Base-by-base conservation (phyloP, 2,888 invertebrate species). In the Agrochola macilenta region DNA sequence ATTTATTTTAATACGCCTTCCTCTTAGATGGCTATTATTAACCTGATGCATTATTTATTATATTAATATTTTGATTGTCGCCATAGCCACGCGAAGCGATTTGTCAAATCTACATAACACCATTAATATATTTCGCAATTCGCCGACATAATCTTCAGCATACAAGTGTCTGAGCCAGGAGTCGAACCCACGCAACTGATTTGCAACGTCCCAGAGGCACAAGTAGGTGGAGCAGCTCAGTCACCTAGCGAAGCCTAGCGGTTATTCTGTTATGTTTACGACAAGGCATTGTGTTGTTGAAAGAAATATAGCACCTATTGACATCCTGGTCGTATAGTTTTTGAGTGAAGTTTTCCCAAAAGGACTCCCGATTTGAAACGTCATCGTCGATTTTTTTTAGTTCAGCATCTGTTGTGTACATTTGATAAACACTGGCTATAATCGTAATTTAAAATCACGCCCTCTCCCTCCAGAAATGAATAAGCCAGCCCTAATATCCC, bases 141-240 rank as follows among this genome's bases (percentile, higher is more conserved):
- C 90, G 90, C 91, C 90, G 85, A 90, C 92, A 92, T 92, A 92
- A 91, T 92, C 90, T 87, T 90, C 89, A 86, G 87, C 84, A 89
- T 88, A 89, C 92, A 93, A 93, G 93, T 93, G 93, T 90, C 90
- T 91, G 92, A 90, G 92, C 88, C 86, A 88, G 93, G 93, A 92
- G 90, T 91, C 86, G 91, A 92, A 92, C 96, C 96, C 95, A 96
- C 96, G 96, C 96, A 93, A 91, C 92, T 95, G 93, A 95, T 95
- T 96, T 95, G 95, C 95, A 94, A 94, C 85, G 91, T 91, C 92
- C 87, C 89, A 85, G 88, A 87, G 83, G 87, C 82, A 84, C 87
- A 86, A 92, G 94, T 94, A 93, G 94, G 93, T 92, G 92, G 91
- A 87, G 89, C 89, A 80, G 84, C 83, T 88, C 90, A 89, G 90